Percentiles rank a stretch among this genome's conserved stretches.
Evolutionary conservation across 2,113 vertebrate species (phyloP).

Genomic region (Phycodurus eques): DNA sequence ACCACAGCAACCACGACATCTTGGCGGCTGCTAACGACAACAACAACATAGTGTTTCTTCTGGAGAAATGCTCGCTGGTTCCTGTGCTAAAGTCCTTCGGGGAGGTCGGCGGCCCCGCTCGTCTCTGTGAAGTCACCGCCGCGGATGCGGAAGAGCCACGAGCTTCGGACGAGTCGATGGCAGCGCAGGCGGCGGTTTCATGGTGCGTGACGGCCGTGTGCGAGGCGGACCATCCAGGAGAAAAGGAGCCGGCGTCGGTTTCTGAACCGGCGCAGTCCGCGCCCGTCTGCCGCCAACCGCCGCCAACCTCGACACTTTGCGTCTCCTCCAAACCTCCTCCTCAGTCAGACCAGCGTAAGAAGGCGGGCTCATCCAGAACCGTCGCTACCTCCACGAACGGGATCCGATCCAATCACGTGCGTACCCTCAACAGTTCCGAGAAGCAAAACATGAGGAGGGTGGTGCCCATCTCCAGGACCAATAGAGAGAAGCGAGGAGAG

Average conservation of each 20-base stretch:
- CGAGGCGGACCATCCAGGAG: conserved; percentile 18
- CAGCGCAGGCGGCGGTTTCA: not conserved
- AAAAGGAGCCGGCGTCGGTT: conserved; percentile 14
- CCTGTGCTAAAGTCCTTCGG: conserved; percentile 74
- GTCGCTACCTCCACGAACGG: conserved; percentile 16
- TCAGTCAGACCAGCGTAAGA: not conserved
- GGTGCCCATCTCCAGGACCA: conserved; percentile 78
- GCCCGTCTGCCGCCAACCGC: conserved; percentile 59
- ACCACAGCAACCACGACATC: not conserved
- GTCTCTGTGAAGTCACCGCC: conserved; percentile 23
- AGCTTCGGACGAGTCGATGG: conserved; percentile 4
- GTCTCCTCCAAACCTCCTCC: conserved; percentile 10
- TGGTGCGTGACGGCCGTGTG: conserved; percentile 61
- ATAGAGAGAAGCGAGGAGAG: conserved; percentile 25
- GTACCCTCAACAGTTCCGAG: conserved; percentile 79
- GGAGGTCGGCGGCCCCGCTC: not conserved
- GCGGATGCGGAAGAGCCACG: conserved; percentile 47
- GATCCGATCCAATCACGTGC: conserved; percentile 69
- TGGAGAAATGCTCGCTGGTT: conserved; percentile 76
- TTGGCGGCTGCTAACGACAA: not conserved
- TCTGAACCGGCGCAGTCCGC: conserved; percentile 19
- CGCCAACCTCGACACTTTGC: conserved; percentile 41
- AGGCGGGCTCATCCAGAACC: conserved; percentile 5
- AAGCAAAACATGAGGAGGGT: conserved; percentile 83
- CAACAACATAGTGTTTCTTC: conserved; percentile 59